Evolutionary conservation across 2,888 invertebrate genomes (phyloP), one percentile per base, ranked within the genome.

Genomic region (Amorpha juglandis): DNA sequence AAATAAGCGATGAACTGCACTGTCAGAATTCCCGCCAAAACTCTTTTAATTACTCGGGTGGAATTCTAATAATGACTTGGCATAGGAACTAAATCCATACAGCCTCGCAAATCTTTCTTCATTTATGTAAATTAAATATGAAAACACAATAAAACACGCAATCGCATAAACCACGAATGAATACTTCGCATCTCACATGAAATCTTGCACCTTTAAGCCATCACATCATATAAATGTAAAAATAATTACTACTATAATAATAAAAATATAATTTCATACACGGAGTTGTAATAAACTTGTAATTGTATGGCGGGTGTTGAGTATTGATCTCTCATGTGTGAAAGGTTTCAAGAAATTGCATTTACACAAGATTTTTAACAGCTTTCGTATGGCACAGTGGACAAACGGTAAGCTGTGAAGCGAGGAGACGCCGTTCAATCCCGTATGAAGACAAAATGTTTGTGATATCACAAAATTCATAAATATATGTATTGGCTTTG

Each of bases 211-310:
- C 58, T 58, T 12, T 6, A 4, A 16, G 52, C 42, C 11, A 42
- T 58, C 58, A 19, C 58, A 19, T 4, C 19, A 19, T 58, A 16
- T 58, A 58, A 19, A 42, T 19, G 38, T 42, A 42, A 58, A 58
- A 38, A 11, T 42, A 58, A 58, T 58, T 38, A 42, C 58, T 38
- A 42, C 58, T 19, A 42, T 58, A 42, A 58, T 58, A 58, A 58
- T 58, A 58, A 58, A 55, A 58, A 58, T 58, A 58, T 38, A 19
- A 58, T 58, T 42, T 58, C 42, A 58, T 42, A 42, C 42, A 42
- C 42, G 16, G 38, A 35, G 58, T 19, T 50, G 50, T 58, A 42
- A 58, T 58, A 55, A 55, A 58, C 6, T 58, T 38, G 16, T 58
- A 58, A 58, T 58, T 42, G 42, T 19, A 38, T 58, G 42, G 42